These are phyloP conservation scores for Congeria kusceri DNA, from an alignment of 2,888 invertebrate genomes.

Conservation along the genomic window DNA sequence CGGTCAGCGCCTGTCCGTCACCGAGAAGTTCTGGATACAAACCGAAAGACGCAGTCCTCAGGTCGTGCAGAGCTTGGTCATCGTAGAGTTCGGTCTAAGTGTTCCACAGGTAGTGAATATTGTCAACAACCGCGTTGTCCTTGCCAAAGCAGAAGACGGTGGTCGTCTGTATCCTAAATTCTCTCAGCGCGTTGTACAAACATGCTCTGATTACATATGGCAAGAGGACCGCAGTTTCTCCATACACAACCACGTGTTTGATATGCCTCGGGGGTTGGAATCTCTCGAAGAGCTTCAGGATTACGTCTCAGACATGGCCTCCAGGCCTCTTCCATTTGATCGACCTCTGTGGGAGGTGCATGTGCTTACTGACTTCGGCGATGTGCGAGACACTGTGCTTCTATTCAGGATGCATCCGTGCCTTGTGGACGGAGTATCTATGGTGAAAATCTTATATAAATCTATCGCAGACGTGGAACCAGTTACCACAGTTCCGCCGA, in stretches of 20 bases:
- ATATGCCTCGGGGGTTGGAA: constrained; percentile 83
- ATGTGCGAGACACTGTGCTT: constrained; percentile 85
- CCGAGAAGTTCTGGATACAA: constrained; percentile 86
- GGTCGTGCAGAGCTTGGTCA: constrained; percentile 86
- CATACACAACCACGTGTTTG: constrained; percentile 86
- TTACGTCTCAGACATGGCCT: constrained; percentile 86
- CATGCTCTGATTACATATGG: constrained; percentile 86
- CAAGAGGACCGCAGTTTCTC: constrained; percentile 86
- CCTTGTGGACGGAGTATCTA: constrained; percentile 87
- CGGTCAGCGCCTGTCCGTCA: constrained; percentile 83
- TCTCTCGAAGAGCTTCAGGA: constrained; percentile 85
- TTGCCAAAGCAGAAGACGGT: constrained; percentile 83
- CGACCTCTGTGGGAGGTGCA: constrained; percentile 87
- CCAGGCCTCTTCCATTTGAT: constrained; percentile 84
- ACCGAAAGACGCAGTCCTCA: constrained; percentile 82
- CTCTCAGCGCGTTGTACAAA: constrained; percentile 85
- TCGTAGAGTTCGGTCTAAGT: constrained; percentile 86
- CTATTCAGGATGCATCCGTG: constrained; percentile 87
- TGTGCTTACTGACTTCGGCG: constrained; percentile 86
- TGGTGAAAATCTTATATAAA: constrained; percentile 85
- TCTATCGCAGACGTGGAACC: constrained; percentile 83
- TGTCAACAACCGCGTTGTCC: constrained; percentile 85
- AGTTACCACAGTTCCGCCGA: constrained; percentile 68
- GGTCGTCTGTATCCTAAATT: constrained; percentile 86
- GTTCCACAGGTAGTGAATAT: constrained; percentile 86